Percentiles rank a stretch among this genome's conserved stretches.
Evolutionary conservation across 2,888 invertebrate species (phyloP).

Genomic region (Clivina fossor): DNA sequence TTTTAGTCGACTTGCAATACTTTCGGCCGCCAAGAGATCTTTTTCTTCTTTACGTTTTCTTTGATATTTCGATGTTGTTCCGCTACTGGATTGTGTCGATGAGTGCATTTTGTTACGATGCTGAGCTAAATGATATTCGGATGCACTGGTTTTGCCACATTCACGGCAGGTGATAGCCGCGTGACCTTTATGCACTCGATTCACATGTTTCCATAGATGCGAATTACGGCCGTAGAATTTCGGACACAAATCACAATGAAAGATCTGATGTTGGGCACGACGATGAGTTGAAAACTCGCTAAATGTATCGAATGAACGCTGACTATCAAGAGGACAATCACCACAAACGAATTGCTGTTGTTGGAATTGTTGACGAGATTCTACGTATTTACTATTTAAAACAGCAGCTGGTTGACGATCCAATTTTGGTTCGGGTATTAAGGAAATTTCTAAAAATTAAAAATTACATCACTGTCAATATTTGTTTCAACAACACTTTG

Average conservation of each 20-base stretch:
- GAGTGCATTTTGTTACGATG: constrained; percentile 60
- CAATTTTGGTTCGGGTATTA: neutral
- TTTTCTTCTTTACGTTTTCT: neutral
- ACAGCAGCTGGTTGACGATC: neutral
- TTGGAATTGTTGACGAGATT: constrained; percentile 5
- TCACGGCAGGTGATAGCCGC: constrained; percentile 61
- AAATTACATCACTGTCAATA: too few relatives aligned
- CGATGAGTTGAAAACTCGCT: constrained; percentile 59
- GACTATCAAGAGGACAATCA: constrained; percentile 45
- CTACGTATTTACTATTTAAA: too few relatives aligned
- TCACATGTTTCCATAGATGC: constrained; percentile 65
- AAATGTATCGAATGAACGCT: constrained; percentile 52
- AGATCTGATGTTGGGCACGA: constrained; percentile 56
- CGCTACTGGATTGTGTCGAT: constrained; percentile 40
- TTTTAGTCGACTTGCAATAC: too few relatives aligned
- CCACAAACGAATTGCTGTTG: constrained; percentile 40
- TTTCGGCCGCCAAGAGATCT: too few relatives aligned
- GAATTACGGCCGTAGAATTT: constrained; percentile 63
- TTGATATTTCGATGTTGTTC: neutral
- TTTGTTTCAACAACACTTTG: too few relatives aligned
- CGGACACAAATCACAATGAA: constrained; percentile 63
- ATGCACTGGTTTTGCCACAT: constrained; percentile 61
- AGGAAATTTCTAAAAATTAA: too few relatives aligned
- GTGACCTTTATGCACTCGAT: constrained; percentile 59
- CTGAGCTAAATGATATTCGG: constrained; percentile 59